Base-by-base conservation (phyloP, 2,888 invertebrate species). In the Melieria crassipennis region DNA sequence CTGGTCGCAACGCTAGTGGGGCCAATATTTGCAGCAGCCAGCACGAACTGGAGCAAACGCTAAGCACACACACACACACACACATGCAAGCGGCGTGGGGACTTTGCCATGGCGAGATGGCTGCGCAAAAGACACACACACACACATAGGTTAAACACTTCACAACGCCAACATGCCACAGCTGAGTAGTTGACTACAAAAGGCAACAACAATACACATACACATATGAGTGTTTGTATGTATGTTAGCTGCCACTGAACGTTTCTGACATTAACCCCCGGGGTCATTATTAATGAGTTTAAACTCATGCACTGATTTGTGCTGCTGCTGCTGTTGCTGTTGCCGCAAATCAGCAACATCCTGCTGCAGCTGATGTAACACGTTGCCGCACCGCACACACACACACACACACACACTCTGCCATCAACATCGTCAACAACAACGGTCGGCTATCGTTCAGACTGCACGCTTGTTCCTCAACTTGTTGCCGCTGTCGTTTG, bases 261-360 rank as follows among this genome's bases (percentile, higher is more conserved):
- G 71, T 68, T 65, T 70, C 68, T 65, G 70, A 68, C 72, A 47
- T 74, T 70, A 67, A 70, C 65, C 73, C 65, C 67, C 62, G 47
- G 73, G 73, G 70, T 73, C 73, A 65, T 65, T 70, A 70, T 65
- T 70, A 70, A 70, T 73, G 70, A 46, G 73, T 70, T 73, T 65
- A 48, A 65, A 68, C 64, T 30, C 43, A 10, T 58, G 58, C 57
- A 42, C 5, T 4, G 66, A 10, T 30, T 42, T 4, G 30, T 30
- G 30, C 30, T 30, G 30, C 30, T 30, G 30, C 30, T 30, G 30
- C 30, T 30, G 30, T 30, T 30, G 30, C 30, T 3, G 30, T 30
- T 30, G 30, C 30, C 30, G 30, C 30, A 30, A 1, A 30, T 30
- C 30, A 30, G 30, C 30, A 30, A 30, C 30, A 30, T 30, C 30